Evolutionary conservation across 2,888 invertebrate species (phyloP).

Genomic region (Pantelozetes paolii): DNA sequence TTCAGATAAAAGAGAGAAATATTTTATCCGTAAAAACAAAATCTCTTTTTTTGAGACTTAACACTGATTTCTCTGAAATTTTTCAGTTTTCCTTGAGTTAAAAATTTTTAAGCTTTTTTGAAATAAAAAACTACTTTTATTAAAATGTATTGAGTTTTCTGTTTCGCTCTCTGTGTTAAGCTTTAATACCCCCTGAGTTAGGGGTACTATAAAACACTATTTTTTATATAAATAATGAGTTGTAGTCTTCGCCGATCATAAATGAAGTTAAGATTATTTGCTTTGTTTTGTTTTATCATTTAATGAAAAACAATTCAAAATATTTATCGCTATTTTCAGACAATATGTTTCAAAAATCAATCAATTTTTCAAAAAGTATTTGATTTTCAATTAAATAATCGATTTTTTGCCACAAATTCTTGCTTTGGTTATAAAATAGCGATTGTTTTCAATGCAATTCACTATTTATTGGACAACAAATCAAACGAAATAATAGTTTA

Average conservation of each 20-base stretch:
- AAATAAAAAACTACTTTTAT: neutral
- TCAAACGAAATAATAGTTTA: neutral
- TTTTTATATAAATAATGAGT: constrained; percentile 10
- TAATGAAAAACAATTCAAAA: neutral
- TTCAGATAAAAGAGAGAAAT: neutral
- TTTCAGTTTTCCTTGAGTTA: neutral
- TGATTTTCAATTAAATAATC: too few species aligned
- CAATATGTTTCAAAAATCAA: too few species aligned
- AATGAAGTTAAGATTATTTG: constrained; percentile 18
- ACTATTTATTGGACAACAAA: neutral
- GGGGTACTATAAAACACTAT: neutral
- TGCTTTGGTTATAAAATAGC: too few species aligned
- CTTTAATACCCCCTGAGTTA: neutral
- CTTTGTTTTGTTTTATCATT: neutral
- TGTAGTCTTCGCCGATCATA: constrained; percentile 5
- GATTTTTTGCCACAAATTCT: too few species aligned
- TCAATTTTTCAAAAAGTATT: too few species aligned
- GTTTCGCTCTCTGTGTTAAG: too few species aligned
- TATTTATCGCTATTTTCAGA: too few species aligned
- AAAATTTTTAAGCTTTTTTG: constrained; percentile 7
- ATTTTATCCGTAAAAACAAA: constrained; percentile 1
- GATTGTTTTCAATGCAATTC: too few species aligned
- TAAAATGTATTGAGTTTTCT: constrained; percentile 22
- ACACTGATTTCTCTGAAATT: constrained; percentile 16
- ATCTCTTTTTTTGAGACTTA: neutral